phyloP scores from a whole-genome alignment of 2,113 vertebrate genomes.

The Phasianus colchicus region DNA sequence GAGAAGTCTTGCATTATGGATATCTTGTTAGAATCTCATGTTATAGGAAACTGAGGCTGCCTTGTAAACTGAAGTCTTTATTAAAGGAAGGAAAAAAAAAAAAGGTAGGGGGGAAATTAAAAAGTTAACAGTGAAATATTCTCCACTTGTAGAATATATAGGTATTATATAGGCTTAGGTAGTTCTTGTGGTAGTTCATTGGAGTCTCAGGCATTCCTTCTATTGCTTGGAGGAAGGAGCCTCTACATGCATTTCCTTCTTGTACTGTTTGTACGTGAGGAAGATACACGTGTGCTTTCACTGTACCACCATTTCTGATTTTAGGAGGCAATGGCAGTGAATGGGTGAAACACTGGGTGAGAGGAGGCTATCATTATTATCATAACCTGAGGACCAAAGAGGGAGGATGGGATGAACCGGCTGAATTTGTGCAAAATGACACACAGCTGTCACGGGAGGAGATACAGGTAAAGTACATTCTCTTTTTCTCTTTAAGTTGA shows the following conservation, averaged over 20 bases:
- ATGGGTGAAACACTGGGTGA: constrained; percentile 96
- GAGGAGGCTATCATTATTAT: constrained; percentile 95
- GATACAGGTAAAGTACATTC: constrained; percentile 86
- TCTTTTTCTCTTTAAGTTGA: background rate
- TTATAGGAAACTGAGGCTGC: background rate
- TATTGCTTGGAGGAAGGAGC: background rate
- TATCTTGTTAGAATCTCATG: background rate
- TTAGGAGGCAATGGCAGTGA: constrained; percentile 87
- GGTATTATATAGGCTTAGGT: background rate
- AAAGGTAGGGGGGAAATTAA: background rate
- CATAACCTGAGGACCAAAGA: constrained; percentile 86
- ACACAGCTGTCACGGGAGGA: constrained; percentile 92
- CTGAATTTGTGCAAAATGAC: constrained; percentile 86
- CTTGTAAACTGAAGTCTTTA: background rate
- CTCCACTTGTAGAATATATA: background rate
- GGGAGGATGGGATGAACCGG: constrained; percentile 92
- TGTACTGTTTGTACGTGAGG: background rate
- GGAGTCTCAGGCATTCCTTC: background rate
- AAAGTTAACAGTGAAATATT: background rate
- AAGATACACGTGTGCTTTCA: background rate
- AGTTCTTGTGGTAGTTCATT: background rate
- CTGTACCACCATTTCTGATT: background rate
- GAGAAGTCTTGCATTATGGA: background rate
- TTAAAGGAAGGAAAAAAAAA: background rate
- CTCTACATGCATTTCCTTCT: background rate